These are phyloP conservation scores for Spilogale gracilis DNA, from an alignment of 2,113 vertebrate species.

Conservation along the genomic window DNA sequence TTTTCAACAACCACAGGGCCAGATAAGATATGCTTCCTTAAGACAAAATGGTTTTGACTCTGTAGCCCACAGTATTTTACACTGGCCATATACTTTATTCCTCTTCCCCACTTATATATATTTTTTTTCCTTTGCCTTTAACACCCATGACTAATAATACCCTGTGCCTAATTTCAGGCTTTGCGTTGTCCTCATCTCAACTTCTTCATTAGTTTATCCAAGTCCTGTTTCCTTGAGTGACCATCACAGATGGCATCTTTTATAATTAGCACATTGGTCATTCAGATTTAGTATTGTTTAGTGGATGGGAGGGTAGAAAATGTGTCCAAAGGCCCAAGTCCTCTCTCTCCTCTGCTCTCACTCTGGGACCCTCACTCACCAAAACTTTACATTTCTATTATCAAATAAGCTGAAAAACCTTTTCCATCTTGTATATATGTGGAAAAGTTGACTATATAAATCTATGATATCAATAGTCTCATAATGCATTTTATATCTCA, in stretches of 20 bases:
- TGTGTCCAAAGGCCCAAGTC: not conserved
- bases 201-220: constrained; percentile 62
- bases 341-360: not conserved
- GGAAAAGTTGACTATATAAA: not conserved
- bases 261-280: constrained; percentile 53
- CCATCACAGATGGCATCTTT: constrained; percentile 57
- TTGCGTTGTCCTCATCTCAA: constrained; percentile 71
- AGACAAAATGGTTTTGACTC: not conserved
- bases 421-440: not conserved
- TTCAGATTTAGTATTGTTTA: constrained; percentile 29
- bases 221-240: constrained; percentile 54
- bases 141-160: constrained; percentile 69
- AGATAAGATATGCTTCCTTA: constrained; percentile 53
- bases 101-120: not conserved
- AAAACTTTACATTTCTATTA: not conserved
- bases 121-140: not conserved
- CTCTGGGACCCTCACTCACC: not conserved
- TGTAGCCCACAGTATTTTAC: not conserved
- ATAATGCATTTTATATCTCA: not conserved
- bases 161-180: constrained; percentile 51
- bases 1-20: constrained; percentile 42
- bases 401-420: constrained; percentile 30
- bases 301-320: not conserved
- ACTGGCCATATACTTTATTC: not conserved
- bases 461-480: not conserved